Percentiles rank a stretch among this genome's conserved stretches.
Conservation (phyloP, 2,797 vertebrate species). For the Falco peregrinus region DNA sequence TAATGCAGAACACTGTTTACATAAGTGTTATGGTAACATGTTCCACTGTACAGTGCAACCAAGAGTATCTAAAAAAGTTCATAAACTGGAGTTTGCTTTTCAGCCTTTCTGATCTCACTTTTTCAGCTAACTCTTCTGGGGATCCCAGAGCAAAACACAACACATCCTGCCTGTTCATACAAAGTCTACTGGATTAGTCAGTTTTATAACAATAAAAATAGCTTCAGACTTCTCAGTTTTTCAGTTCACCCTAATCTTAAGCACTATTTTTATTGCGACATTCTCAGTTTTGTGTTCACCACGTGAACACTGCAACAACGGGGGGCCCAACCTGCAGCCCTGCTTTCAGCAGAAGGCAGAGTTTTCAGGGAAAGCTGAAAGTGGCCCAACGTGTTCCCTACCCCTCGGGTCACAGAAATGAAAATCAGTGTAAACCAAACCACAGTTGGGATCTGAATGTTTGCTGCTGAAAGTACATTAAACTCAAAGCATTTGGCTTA, state of each 20-base stretch:
- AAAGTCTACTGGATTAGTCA: neutral
- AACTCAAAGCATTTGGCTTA: conserved; percentile 41
- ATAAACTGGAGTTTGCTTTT: neutral
- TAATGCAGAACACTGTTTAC: neutral
- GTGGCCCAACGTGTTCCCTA: neutral
- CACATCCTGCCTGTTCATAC: neutral
- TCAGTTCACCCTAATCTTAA: neutral
- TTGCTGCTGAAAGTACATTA: neutral
- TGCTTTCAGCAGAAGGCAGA: neutral
- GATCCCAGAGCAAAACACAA: neutral
- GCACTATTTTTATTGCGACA: neutral
- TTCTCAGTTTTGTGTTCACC: neutral
- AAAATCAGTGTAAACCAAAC: conserved; percentile 11
- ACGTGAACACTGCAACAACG: neutral
- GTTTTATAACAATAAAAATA: neutral
- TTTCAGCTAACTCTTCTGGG: neutral
- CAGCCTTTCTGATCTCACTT: neutral
- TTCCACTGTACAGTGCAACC: neutral
- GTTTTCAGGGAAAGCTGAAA: neutral
- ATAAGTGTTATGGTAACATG: neutral
- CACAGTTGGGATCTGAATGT: neutral
- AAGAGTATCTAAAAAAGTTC: neutral
- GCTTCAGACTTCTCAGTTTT: neutral
- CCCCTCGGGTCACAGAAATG: conserved; percentile 9
- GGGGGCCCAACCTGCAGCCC: neutral